Evolutionary conservation across 1,140 invertebrate species (phyloP), one percentile per base, ranked within the genome.

Genomic region (Papilio polytes): DNA sequence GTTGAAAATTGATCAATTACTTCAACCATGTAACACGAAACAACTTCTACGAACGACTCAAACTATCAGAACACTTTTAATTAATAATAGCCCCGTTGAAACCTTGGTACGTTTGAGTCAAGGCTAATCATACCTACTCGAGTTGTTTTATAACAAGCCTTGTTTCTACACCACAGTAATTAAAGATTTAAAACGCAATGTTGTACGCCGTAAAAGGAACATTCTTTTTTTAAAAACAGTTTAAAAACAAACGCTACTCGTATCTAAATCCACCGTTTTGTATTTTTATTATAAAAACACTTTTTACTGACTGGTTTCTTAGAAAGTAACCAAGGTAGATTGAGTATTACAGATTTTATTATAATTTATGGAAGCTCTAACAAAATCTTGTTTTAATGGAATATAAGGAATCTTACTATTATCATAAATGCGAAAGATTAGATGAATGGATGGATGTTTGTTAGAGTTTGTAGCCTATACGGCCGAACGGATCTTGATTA

Each of bases 11-110:
- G 63, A 70, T 70, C 63, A 70, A 70, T 70, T 70, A 70, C 26
- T 70, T 70, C 10, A 31, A 70, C 12, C 63, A 36, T 63, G 59
- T 63, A 70, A 31, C 63, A 70, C 63, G 63, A 70, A 70, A 70
- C 63, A 70, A 70, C 59, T 59, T 59, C 56, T 59, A 59, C 59
- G 26, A 26, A 63, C 26, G 63, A 70, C 26, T 70, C 26, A 15
- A 70, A 70, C 63, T 70, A 70, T 70, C 26, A 31, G 63, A 70
- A 31, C 63, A 70, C 26, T 70, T 70, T 70, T 70, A 70, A 70
- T 70, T 70, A 59, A 59, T 59, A 59, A 70, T 70, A 70, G 63
- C 63, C 31, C 26, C 12, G 63, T n/a, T 70, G 63, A 36, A 70
- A 70, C 63, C 63, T 70, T 70, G 63, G 26, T 36, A 70, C 13